Evolutionary conservation across 2,888 invertebrate genomes (phyloP), one percentile per base, ranked within the genome.

Genomic region (Andrena bicolor): DNA sequence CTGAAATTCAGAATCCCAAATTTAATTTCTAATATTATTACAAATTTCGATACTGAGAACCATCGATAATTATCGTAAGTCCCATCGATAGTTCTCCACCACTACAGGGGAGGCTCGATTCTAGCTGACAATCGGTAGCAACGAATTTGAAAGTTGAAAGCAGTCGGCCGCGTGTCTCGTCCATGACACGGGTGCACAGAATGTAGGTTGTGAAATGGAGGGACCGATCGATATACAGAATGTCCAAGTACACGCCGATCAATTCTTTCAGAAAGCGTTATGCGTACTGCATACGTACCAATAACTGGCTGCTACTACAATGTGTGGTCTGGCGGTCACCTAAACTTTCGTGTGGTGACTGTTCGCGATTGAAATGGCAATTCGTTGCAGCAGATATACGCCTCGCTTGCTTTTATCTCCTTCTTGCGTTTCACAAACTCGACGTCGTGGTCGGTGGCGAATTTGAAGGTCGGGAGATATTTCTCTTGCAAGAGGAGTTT

Each of bases 221-320:
- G 20, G 82, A 76, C 75, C 73, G 85, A 84, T 88, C 88, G 85
- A 88, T 88, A 79, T 71, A 23, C 61, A 20, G 65, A 81, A 53
- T 32, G 53, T 49, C 32, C 64, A 63, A 58, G 63, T 74, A 65
- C 51, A 60, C 63, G 74, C 32, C 73, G 78, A 81, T 84, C 84
- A 80, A 84, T 84, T 75, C 72, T 65, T 66, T 60, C 66, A 23
- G 20, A 73, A 61, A 41, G 28, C 51, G 13, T n/a, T 70, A 30
- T 16, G 10, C 32, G 77, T 53, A 32, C 60, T 69, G 41, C 41
- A 41, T 13, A 53, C n/a, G 26, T 56, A 23, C 56, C 10, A 51
- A 20, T 51, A 7, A 51, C 53, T 51, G 20, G 20, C n/a, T 51
- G 20, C 20, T 20, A 6, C 51, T 20, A 0, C 8, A 10, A 53